phyloP scores from a whole-genome alignment of 2,797 vertebrate genomes.

The Scolopax bukidnonensis region DNA sequence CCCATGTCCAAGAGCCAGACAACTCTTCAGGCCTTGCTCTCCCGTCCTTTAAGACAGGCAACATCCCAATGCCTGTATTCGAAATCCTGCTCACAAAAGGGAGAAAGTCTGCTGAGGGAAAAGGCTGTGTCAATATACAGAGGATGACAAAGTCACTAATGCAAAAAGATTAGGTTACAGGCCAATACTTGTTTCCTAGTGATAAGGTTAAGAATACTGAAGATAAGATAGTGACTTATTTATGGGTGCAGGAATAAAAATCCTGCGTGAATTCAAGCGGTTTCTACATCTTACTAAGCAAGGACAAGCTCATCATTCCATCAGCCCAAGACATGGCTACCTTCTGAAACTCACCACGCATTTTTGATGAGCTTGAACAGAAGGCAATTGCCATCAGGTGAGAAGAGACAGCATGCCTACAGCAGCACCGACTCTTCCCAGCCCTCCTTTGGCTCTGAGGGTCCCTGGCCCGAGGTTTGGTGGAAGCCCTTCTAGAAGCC shows the following conservation, averaged over 20 bases:
- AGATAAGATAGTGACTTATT: not conserved
- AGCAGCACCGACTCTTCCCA: not conserved
- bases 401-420: rapidly evolving
- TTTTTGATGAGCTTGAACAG: rapidly evolving
- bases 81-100: not conserved
- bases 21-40: not conserved
- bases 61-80: not conserved
- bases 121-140: not conserved
- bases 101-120: not conserved
- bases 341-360: not conserved
- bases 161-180: not conserved
- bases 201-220: slow-evolving; percentile 11
- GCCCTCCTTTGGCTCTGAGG: not conserved
- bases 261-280: rapidly evolving
- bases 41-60: not conserved
- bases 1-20: not conserved
- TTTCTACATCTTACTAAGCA: not conserved
- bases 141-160: not conserved
- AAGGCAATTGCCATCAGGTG: rapidly evolving
- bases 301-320: not conserved
- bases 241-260: not conserved
- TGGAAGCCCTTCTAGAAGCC: not conserved
- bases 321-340: not conserved
- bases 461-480: not conserved
- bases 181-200: not conserved